Evolutionary conservation across 2,113 vertebrate species (phyloP), one percentile per base, ranked within the genome.

Genomic region (Varanus komodoensis): DNA sequence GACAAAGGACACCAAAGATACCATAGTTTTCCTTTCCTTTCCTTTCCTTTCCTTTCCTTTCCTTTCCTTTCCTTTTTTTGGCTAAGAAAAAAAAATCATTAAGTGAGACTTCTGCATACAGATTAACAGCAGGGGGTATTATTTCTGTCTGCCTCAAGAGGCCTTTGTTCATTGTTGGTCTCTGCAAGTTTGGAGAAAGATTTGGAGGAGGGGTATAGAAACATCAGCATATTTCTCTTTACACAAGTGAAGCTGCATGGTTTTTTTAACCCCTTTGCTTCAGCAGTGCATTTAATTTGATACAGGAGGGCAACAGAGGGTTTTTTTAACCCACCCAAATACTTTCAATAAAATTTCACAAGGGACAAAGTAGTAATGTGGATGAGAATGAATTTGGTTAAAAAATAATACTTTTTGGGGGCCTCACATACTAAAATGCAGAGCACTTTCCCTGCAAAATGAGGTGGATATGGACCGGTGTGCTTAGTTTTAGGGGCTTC

Each of bases 1-100:
- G 67, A 92, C 86, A 94, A 92, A 95, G 85, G 80, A 6, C 75
- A 32, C 27, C 17, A 90, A 82, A 93, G 91, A 87, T 93, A 78
- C 88, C 52, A 38, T 52, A 23, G 88, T 75, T 93, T 94, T 87
- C 34, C 38, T 17, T 44, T 79, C 77, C 77, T 83, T 82, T 67
- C 11, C 34, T 6, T 25, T 83, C 11, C n/a, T 82, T 84, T 79
- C 82, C 75, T 68, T 95, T 85, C 38, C 38, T 44, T 44, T 44
- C 38, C 38, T 44, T 44, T 44, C 38, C 38, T 44, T 44, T 44
- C 38, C 38, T 44, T 80, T 68, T 95, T 85, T 57, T 93, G 81
- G 93, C n/a, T 85, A 91, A 92, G 67, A 85, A 90, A 91, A 85
- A 87, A 89, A 91, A 87, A 44, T 67, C 84, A 91, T 82, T 92